Percentiles rank a stretch among this genome's conserved stretches.
These are phyloP conservation scores for Ctena decussata DNA, from an alignment of 2,888 invertebrate genomes.

Conservation along the genomic window DNA sequence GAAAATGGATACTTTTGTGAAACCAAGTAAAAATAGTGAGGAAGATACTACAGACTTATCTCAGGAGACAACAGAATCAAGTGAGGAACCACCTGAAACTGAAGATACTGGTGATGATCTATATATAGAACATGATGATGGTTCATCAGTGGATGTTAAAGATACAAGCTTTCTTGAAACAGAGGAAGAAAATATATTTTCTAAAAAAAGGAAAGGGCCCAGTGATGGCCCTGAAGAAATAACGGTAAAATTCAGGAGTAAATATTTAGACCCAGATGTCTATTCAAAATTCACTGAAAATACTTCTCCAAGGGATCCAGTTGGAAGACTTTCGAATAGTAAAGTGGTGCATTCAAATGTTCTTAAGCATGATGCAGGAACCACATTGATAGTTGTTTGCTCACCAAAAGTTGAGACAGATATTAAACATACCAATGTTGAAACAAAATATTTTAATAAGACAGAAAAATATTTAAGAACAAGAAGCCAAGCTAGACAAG, in stretches of 20 bases:
- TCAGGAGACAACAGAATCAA: slow-evolving; percentile 33
- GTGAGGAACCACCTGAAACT: slow-evolving; percentile 35
- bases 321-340: slow-evolving; percentile 73
- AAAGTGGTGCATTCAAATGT: slow-evolving; percentile 76
- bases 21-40: not conserved
- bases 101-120: slow-evolving; percentile 57
- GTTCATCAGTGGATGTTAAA: slow-evolving; percentile 40
- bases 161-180: slow-evolving; percentile 22
- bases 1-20: slow-evolving; percentile 30
- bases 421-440: slow-evolving; percentile 69
- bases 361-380: slow-evolving; percentile 76
- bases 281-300: slow-evolving; percentile 71
- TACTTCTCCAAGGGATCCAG: slow-evolving; percentile 67
- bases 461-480: slow-evolving; percentile 12
- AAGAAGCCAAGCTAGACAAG: not conserved
- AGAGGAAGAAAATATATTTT: slow-evolving; percentile 53
- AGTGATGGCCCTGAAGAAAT: slow-evolving; percentile 56
- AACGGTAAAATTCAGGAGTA: slow-evolving; percentile 70
- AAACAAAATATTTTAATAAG: slow-evolving; percentile 73
- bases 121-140: slow-evolving; percentile 65
- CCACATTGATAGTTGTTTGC: slow-evolving; percentile 81
- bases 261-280: slow-evolving; percentile 71
- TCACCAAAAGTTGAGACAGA: slow-evolving; percentile 76
- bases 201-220: slow-evolving; percentile 35
- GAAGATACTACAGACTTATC: not conserved